A percentile compares a stretch with the other conserved stretches of the same genome.
These are phyloP conservation scores for Cataglyphis rosenhaueri DNA, from an alignment of 2,888 invertebrate genomes.

Conservation along the genomic window DNA sequence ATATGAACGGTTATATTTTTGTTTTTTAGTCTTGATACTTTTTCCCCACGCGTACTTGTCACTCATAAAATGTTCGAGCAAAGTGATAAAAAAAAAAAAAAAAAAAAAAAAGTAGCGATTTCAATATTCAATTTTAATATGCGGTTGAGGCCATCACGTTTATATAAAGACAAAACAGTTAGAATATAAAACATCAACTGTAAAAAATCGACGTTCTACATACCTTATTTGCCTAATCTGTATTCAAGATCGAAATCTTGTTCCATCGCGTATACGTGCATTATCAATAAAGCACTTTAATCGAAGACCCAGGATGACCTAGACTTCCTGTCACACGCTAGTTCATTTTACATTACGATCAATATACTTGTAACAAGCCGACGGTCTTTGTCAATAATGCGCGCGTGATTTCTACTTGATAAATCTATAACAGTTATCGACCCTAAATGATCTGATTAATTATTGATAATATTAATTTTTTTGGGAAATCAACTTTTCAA, in stretches of 20 bases:
- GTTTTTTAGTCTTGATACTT: conserved; percentile 9
- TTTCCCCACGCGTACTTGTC: conserved; percentile 7
- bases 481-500: background rate
- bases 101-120: conserved; percentile 9
- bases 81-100: conserved; percentile 9
- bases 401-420: background rate
- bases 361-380: conserved; percentile 16
- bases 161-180: background rate
- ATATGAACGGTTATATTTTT: conserved; percentile 21
- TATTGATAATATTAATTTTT: background rate
- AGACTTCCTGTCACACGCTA: conserved; percentile 14
- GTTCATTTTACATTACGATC: conserved; percentile 28
- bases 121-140: background rate
- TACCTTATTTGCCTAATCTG: background rate
- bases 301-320: conserved; percentile 10
- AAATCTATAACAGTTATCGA: background rate
- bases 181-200: background rate
- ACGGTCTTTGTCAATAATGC: background rate
- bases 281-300: conserved; percentile 31
- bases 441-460: background rate
- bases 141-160: background rate
- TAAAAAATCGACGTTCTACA: background rate
- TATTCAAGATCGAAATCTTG: conserved; percentile 22
- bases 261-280: background rate
- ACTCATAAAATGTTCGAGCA: conserved; percentile 24